phyloP scores from a whole-genome alignment of 1,140 invertebrate genomes.

The Coptotermes formosanus region DNA sequence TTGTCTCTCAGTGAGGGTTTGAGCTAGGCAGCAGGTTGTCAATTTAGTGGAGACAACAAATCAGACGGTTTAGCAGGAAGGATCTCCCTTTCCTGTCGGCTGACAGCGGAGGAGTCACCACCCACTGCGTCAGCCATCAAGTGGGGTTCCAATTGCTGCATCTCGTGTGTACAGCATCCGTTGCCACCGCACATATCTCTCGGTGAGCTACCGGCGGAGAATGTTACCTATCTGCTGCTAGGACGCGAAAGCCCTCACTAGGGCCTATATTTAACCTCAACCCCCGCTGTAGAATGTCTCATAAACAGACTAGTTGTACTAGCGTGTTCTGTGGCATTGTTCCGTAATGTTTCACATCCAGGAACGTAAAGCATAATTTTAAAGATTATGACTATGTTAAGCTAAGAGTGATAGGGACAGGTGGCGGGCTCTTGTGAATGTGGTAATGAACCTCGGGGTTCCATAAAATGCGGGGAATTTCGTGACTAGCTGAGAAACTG shows the following conservation, averaged over 20 bases:
- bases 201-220: not conserved
- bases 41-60: not conserved
- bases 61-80: constrained; percentile 1
- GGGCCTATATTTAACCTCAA: constrained; percentile 1
- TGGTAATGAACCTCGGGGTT: too few relatives aligned
- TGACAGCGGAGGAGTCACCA: not conserved
- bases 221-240: not conserved
- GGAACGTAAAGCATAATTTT: too few relatives aligned
- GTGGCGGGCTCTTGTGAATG: too few relatives aligned
- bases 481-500: too few relatives aligned
- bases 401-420: too few relatives aligned
- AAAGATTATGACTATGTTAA: too few relatives aligned
- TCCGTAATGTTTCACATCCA: too few relatives aligned
- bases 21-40: not conserved
- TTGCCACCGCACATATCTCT: too few relatives aligned
- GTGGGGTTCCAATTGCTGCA: not conserved
- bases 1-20: not conserved
- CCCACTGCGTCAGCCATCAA: not conserved
- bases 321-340: too few relatives aligned
- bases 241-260: not conserved
- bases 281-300: not conserved
- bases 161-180: too few relatives aligned
- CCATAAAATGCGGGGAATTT: too few relatives aligned
- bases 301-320: too few relatives aligned
- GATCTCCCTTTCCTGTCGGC: not conserved